Conservation (phyloP, 2,113 vertebrate species). For the Sander vitreus region DNA sequence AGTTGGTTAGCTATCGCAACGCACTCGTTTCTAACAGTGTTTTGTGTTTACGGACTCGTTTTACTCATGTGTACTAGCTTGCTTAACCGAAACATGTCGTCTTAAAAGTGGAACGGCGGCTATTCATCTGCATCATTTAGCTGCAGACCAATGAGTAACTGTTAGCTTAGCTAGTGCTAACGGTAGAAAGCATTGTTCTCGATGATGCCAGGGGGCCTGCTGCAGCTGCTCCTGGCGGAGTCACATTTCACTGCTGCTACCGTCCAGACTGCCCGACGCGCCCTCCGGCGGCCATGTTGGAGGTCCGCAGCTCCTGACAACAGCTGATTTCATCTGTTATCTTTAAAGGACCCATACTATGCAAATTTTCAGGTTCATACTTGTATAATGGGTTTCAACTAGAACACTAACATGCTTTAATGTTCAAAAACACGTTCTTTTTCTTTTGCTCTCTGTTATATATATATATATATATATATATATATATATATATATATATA, state of each 20-base stretch:
- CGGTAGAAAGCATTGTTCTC: constrained; percentile 77
- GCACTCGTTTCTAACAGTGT: not conserved
- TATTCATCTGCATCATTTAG: rapidly evolving
- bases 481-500: too few relatives aligned
- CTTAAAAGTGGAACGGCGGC: rapidly evolving
- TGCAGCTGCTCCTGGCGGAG: constrained; percentile 42
- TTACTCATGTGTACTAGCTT: rapidly evolving
- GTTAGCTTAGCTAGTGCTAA: constrained; percentile 45
- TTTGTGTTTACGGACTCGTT: rapidly evolving
- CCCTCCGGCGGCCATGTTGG: constrained; percentile 58
- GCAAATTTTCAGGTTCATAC: too few relatives aligned
- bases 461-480: too few relatives aligned
- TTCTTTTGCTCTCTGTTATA: too few relatives aligned
- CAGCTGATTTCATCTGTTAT: constrained; percentile 44
- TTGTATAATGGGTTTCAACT: too few relatives aligned
- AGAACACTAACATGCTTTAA: too few relatives aligned
- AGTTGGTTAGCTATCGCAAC: constrained; percentile 34
- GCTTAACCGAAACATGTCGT: not conserved
- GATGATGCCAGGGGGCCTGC: constrained; percentile 63
- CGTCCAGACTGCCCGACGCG: constrained; percentile 39
- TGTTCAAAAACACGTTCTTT: too few relatives aligned
- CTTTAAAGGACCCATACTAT: not conserved
- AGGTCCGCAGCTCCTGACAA: constrained; percentile 27
- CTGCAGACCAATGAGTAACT: too few relatives aligned
- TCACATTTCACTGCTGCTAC: constrained; percentile 68